Percentiles rank a stretch among this genome's conserved stretches.
These are phyloP conservation scores for Phylloscopus collybita DNA, from an alignment of 2,797 vertebrate species.

Conservation along the genomic window DNA sequence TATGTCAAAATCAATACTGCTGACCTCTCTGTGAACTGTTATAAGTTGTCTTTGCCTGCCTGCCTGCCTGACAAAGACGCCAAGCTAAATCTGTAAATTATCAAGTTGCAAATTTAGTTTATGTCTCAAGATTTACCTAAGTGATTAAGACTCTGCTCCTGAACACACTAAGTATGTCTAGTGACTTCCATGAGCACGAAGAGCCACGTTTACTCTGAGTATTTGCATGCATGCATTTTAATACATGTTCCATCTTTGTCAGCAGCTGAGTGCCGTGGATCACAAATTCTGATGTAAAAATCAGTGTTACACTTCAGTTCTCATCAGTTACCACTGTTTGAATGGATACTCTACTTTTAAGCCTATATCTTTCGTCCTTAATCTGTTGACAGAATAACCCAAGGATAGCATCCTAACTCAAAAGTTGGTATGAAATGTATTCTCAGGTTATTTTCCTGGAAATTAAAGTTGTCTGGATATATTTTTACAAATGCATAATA, in stretches of 20 bases:
- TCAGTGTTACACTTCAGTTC: background rate
- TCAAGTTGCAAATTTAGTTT: background rate
- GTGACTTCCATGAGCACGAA: background rate
- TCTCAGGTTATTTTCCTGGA: background rate
- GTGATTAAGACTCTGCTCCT: background rate
- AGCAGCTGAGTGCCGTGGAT: background rate
- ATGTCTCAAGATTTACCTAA: background rate
- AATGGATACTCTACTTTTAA: background rate
- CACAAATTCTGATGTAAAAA: background rate
- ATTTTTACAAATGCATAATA: background rate
- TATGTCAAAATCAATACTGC: background rate
- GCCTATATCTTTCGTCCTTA: background rate
- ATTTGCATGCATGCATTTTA: background rate
- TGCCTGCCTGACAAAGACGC: background rate
- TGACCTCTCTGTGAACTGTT: background rate
- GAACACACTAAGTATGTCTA: background rate
- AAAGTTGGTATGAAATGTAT: background rate
- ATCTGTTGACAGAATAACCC: background rate
- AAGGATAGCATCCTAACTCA: background rate
- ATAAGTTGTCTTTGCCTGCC: background rate
- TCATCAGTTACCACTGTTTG: background rate
- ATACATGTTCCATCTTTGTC: background rate
- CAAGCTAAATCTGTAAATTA: background rate
- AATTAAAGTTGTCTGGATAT: background rate
- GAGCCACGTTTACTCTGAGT: background rate